A percentile compares a stretch with the other conserved stretches of the same genome.
These are phyloP conservation scores for Zaprionus lachaisei DNA, from an alignment of 1,140 invertebrate genomes.

Conservation along the genomic window DNA sequence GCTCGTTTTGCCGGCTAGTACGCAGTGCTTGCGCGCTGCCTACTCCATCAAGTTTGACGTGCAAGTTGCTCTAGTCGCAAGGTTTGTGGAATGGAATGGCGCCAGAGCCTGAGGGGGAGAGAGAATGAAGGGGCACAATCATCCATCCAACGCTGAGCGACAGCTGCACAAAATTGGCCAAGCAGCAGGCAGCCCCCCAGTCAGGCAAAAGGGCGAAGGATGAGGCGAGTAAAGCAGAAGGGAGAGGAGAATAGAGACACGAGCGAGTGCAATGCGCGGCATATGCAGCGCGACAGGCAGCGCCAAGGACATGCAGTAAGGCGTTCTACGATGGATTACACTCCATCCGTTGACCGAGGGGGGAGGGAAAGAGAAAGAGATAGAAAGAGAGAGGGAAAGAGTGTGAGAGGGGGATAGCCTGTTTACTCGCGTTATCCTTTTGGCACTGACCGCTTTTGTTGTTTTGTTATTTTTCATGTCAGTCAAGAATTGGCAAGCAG, in stretches of 20 bases:
- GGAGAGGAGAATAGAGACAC: neutral
- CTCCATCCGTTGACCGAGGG: slow-evolving; percentile 50
- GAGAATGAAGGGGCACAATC: slow-evolving; percentile 23
- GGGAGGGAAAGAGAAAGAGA: neutral
- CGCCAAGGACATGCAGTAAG: slow-evolving; percentile 67
- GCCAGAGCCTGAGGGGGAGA: slow-evolving; percentile 10
- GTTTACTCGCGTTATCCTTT: slow-evolving; percentile 73
- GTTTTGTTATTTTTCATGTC: slow-evolving; percentile 83
- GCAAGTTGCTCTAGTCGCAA: slow-evolving; percentile 17
- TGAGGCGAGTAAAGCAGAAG: neutral
- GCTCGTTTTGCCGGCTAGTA: slow-evolving; percentile 1
- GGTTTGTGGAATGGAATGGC: slow-evolving; percentile 35
- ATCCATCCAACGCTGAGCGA: slow-evolving; percentile 69
- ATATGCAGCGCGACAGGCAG: slow-evolving; percentile 39
- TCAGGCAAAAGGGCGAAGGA: neutral
- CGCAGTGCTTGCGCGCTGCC: slow-evolving; percentile 27
- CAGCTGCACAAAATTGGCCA: slow-evolving; percentile 73
- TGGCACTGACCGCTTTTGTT: slow-evolving; percentile 74
- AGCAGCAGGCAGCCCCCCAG: neutral
- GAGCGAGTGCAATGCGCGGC: slow-evolving; percentile 44
- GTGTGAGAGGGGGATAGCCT: slow-evolving; percentile 18
- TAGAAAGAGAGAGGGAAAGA: neutral
- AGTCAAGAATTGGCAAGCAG: slow-evolving; percentile 79
- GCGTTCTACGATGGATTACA: slow-evolving; percentile 72
- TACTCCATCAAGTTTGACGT: slow-evolving; percentile 66